These are phyloP conservation scores for Zapornia atra DNA, from an alignment of 2,113 vertebrate species.

Conservation along the genomic window DNA sequence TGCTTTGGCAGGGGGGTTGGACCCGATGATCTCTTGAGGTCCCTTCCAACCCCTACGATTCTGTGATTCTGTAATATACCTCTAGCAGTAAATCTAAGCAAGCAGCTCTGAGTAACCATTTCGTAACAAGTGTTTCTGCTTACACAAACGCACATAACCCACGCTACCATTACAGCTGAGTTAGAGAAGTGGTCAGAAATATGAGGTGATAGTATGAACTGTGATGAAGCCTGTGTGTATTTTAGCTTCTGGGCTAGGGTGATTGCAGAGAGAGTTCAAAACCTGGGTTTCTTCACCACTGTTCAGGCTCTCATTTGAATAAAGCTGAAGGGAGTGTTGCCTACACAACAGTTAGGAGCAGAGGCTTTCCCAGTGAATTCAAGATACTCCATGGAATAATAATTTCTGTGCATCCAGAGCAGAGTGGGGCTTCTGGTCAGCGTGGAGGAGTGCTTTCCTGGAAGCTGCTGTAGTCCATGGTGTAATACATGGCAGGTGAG, in stretches of 20 bases:
- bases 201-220: not conserved
- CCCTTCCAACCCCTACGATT: too few relatives aligned
- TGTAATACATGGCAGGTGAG: accelerated
- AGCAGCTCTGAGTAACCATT: not conserved
- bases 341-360: not conserved
- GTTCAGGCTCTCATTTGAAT: not conserved
- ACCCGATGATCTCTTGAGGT: too few relatives aligned
- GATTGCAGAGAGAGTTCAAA: not conserved
- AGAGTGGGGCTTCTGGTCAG: not conserved
- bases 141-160: not conserved
- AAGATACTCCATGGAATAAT: not conserved
- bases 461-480: not conserved
- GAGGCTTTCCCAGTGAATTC: not conserved
- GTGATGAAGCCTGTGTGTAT: not conserved
- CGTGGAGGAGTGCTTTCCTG: not conserved
- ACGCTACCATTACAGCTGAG: not conserved
- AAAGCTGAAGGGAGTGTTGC: not conserved
- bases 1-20: too few relatives aligned
- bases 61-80: too few relatives aligned
- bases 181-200: not conserved
- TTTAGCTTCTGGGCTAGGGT: not conserved
- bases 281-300: not conserved
- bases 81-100: not conserved
- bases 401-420: not conserved
- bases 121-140: not conserved